phyloP scores from a whole-genome alignment of 53 echinoderm and acorn worm genomes.

The Apostichopus leukothele region DNA sequence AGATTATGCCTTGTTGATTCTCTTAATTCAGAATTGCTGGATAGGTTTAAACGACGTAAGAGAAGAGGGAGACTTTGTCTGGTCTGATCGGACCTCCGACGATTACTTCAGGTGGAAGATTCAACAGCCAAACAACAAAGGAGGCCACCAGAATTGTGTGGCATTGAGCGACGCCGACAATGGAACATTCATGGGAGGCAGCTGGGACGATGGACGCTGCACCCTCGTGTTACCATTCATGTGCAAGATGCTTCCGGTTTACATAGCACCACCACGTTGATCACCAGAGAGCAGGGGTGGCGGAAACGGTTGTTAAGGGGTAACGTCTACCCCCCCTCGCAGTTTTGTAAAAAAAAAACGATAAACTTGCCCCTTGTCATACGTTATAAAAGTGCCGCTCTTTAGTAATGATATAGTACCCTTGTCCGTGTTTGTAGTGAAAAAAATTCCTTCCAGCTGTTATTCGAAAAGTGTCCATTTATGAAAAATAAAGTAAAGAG shows the following conservation, averaged over 20 bases:
- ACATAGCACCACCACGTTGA: not conserved
- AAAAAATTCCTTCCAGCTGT: no score
- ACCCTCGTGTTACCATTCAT: conserved; percentile 13
- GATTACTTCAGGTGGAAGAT: conserved; percentile 1
- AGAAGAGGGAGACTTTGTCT: not conserved
- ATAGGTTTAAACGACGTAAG: conserved; percentile 9
- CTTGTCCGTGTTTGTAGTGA: no score
- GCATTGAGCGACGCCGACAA: not conserved
- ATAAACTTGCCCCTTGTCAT: no score
- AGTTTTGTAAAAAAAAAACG: no score
- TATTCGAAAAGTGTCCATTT: no score
- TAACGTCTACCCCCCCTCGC: no score
- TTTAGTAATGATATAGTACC: no score
- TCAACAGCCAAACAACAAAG: conserved; percentile 12
- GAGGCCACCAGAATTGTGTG: conserved; percentile 15
- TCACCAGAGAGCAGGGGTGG: no score
- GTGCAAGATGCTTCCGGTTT: conserved; percentile 1
- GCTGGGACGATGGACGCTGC: conserved; percentile 19
- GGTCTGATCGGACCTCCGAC: not conserved
- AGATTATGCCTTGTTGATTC: no score
- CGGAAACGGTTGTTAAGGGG: no score
- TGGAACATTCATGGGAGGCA: not conserved
- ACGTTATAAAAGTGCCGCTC: no score
- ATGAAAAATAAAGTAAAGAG: no score
- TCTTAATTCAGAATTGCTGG: not conserved